Percentiles rank a stretch among this genome's conserved stretches.
Evolutionary conservation across 2,888 invertebrate species (phyloP).

Genomic region (Perithous albicinctus): DNA sequence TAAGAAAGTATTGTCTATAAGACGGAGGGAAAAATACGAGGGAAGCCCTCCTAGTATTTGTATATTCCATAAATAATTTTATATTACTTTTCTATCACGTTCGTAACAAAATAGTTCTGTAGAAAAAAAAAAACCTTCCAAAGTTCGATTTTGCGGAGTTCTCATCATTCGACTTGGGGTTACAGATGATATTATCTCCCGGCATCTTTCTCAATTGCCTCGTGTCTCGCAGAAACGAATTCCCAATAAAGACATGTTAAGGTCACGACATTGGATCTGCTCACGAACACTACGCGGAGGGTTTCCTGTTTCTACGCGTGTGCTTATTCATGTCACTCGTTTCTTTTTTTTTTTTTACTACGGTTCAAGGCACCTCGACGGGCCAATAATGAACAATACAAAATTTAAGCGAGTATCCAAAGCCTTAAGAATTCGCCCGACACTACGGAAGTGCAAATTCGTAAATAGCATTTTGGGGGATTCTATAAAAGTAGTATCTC

Average conservation of each 20-base stretch:
- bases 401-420: background rate
- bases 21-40: too few species aligned
- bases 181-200: slow-evolving; percentile 19
- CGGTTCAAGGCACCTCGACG: slow-evolving; percentile 17
- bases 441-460: slow-evolving; percentile 9
- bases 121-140: background rate
- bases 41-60: too few species aligned
- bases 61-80: too few species aligned
- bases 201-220: slow-evolving; percentile 6
- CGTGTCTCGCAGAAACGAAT: slow-evolving; percentile 2
- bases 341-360: slow-evolving; percentile 6
- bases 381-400: background rate
- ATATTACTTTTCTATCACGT: too few species aligned
- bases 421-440: background rate
- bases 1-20: too few species aligned
- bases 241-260: slow-evolving; percentile 42
- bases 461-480: slow-evolving; percentile 6
- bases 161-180: slow-evolving; percentile 15
- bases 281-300: background rate
- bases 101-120: too few species aligned
- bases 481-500: slow-evolving; percentile 6
- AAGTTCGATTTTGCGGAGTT: slow-evolving; percentile 12
- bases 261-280: slow-evolving; percentile 34
- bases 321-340: background rate
- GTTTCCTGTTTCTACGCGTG: background rate